Conservation (phyloP, 1,140 invertebrate genomes). For the Aporrectodea caliginosa region DNA sequence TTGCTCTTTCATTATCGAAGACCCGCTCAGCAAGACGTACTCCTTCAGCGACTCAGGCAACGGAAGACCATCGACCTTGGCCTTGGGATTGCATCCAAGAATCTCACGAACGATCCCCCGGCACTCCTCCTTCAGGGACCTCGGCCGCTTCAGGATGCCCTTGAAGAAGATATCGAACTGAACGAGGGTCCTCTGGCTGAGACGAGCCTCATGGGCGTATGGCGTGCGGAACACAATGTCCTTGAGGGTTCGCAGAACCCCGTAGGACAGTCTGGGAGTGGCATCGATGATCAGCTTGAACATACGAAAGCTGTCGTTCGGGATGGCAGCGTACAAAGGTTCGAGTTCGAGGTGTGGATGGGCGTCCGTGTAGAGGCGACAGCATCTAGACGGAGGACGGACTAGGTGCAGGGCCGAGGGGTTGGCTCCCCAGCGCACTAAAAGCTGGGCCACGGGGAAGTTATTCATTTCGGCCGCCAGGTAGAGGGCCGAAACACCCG, state of each 20-base stretch:
- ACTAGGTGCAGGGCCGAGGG: not conserved
- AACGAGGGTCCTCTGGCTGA: slow-evolving; percentile 36
- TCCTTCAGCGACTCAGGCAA: slow-evolving; percentile 43
- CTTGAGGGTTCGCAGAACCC: slow-evolving; percentile 24
- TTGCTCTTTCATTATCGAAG: not conserved
- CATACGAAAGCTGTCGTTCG: slow-evolving; percentile 46
- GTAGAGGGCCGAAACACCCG: slow-evolving; percentile 46
- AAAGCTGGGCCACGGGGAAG: slow-evolving; percentile 38
- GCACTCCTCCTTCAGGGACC: slow-evolving; percentile 39
- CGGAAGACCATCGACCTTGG: slow-evolving; percentile 38
- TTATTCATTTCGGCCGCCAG: slow-evolving; percentile 43
- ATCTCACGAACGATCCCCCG: slow-evolving; percentile 38
- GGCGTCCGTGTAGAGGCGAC: slow-evolving; percentile 42
- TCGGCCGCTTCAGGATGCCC: slow-evolving; percentile 36
- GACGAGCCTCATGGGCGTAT: slow-evolving; percentile 35
- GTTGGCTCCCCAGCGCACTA: slow-evolving; percentile 42
- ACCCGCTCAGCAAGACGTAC: slow-evolving; percentile 40
- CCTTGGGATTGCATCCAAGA: slow-evolving; percentile 36
- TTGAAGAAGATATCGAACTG: slow-evolving; percentile 42
- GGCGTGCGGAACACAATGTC: slow-evolving; percentile 31
- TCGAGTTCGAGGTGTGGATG: slow-evolving; percentile 52
- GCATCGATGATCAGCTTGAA: slow-evolving; percentile 44
- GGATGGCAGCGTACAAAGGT: slow-evolving; percentile 48
- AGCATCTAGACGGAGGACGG: slow-evolving; percentile 39
- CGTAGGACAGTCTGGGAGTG: slow-evolving; percentile 38